Evolutionary conservation across 2,113 vertebrate genomes (phyloP), one percentile per base, ranked within the genome.

Genomic region (Salminus brasiliensis): DNA sequence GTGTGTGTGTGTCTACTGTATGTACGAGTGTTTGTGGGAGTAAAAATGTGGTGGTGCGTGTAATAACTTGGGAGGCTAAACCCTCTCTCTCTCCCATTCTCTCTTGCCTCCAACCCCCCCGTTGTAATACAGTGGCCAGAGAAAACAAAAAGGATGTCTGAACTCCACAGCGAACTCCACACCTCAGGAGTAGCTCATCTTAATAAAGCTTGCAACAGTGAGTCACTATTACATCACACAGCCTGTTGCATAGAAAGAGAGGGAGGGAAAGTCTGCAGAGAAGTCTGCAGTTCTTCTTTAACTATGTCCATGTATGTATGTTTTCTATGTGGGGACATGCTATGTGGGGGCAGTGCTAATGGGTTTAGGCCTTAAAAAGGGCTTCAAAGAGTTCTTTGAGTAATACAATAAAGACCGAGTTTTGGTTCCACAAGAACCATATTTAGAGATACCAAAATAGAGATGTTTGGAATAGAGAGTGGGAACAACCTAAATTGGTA

Each of bases 111-210:
- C 66, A 82, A 83, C 74, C 32, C 39, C 60, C 25, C 76, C 34
- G 18, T 79, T 74, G 76, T 91, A 89, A 92, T 85, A 91, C 85
- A 89, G 85, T 79, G 79, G 84, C 85, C 84, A 84, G 76, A 83
- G 83, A 87, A 90, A 89, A 90, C 91, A 92, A 90, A 91, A 92
- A 92, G 88, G 87, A 89, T 89, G 85, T 88, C 83, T 30, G 34
- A 74, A 27, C 47, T 25, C 16, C 49, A 76, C 60, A 74, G 57
- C 34, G 36, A 73, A 66, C 53, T 45, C 75, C 43, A 36, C 69
- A 83, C 47, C 30, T 2, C 73, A 87, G 81, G 78, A 53, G 78
- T 65, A 60, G 63, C 74, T 76, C 63, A 78, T 74, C 72, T 81
- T 80, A 86, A 74, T 77, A 65, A 82, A 79, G 70, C 62, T 47